Evolutionary conservation across 2,113 vertebrate species (phyloP).

Genomic region (Mastomys natalensis): DNA sequence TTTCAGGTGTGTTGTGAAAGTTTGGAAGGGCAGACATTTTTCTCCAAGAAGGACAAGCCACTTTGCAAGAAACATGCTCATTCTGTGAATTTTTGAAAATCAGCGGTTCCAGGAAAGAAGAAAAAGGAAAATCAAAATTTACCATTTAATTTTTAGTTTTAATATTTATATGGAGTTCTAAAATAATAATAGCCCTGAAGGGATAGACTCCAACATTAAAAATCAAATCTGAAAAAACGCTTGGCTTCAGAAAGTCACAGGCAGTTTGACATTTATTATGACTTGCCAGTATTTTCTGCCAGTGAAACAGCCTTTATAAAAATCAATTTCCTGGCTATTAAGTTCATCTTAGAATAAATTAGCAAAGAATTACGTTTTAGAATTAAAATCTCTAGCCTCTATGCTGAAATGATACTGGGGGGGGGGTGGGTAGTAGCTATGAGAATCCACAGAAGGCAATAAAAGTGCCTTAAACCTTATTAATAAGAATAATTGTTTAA

Average conservation of each 20-base stretch:
- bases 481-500: constrained; percentile 45
- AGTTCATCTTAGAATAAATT: constrained; percentile 76
- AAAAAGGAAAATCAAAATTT: constrained; percentile 73
- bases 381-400: constrained; percentile 60
- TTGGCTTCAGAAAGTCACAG: constrained; percentile 70
- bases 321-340: constrained; percentile 74
- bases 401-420: constrained; percentile 61
- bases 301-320: constrained; percentile 74
- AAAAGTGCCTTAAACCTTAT: constrained; percentile 62
- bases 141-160: constrained; percentile 70
- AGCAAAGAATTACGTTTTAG: constrained; percentile 73
- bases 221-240: constrained; percentile 64
- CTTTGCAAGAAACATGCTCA: constrained; percentile 97
- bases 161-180: constrained; percentile 77
- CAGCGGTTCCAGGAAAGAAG: constrained; percentile 10
- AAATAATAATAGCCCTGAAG: constrained; percentile 66
- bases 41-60: constrained; percentile 97
- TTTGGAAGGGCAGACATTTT: constrained; percentile 95
- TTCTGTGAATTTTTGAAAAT: constrained; percentile 92
- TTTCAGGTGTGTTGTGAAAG: constrained; percentile 92
- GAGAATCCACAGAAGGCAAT: constrained; percentile 50
- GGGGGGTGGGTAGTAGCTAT: constrained; percentile 32
- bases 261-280: constrained; percentile 69
- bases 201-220: constrained; percentile 73
- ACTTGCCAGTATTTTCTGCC: constrained; percentile 68